Percentiles rank a stretch among this genome's conserved stretches.
Conservation (phyloP, 2,888 invertebrate species). For the Lypha dubia region DNA sequence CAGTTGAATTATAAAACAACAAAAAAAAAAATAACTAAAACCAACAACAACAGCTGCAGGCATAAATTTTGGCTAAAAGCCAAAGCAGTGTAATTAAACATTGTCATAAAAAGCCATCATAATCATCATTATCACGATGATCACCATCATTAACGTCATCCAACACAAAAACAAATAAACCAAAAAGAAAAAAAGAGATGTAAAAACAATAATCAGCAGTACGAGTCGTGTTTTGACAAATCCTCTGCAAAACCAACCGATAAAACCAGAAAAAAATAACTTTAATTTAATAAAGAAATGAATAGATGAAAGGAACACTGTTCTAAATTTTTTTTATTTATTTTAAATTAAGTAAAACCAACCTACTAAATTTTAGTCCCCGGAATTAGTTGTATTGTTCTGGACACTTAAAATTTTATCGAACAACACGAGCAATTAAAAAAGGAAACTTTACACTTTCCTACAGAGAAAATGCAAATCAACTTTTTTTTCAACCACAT, state of each 20-base stretch:
- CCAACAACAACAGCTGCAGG: conserved; percentile 69
- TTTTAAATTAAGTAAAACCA: too few relatives aligned
- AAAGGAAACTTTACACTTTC: too few relatives aligned
- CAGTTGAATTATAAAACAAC: conserved; percentile 50
- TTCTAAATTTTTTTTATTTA: too few relatives aligned
- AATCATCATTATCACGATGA: conserved; percentile 45
- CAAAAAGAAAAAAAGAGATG: conserved; percentile 7
- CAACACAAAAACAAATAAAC: conserved; percentile 7
- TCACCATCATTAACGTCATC: conserved; percentile 17
- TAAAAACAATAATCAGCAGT: conserved; percentile 32
- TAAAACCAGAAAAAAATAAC: conserved; percentile 2
- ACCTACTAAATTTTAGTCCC: too few relatives aligned
- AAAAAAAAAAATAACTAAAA: not conserved
- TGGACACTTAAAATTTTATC: too few relatives aligned
- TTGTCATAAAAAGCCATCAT: conserved; percentile 66
- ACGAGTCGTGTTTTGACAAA: conserved; percentile 52
- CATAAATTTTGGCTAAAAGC: conserved; percentile 67
- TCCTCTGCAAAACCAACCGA: conserved; percentile 51
- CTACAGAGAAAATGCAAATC: not conserved
- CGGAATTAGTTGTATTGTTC: too few relatives aligned
- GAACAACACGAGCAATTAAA: too few relatives aligned
- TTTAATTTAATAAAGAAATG: conserved; percentile 26
- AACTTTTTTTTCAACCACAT: not conserved
- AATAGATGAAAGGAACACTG: conserved; percentile 39
- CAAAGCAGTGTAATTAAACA: conserved; percentile 69